phyloP scores from a whole-genome alignment of 2,797 vertebrate species.

The Antrozous pallidus region DNA sequence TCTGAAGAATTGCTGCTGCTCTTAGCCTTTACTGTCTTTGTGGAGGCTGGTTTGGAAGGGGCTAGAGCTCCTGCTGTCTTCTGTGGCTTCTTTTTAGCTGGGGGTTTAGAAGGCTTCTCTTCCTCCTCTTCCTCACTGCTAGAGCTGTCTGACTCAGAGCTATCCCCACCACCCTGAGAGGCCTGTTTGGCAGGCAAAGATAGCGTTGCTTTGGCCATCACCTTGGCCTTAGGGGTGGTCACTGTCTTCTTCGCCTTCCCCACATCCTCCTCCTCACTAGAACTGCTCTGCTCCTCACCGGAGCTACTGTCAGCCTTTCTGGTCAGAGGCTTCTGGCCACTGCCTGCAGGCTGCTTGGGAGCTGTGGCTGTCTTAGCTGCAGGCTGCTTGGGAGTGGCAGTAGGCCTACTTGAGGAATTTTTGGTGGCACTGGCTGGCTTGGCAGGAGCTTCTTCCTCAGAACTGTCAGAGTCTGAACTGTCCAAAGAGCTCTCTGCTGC shows the following conservation, averaged over 20 bases:
- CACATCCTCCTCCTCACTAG: conserved; percentile 82
- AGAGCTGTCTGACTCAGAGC: conserved; percentile 84
- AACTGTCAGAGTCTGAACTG: conserved; percentile 91
- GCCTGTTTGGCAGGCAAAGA: conserved; percentile 69
- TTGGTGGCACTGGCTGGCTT: conserved; percentile 69
- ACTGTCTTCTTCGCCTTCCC: conserved; percentile 65
- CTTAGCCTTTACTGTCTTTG: conserved; percentile 79
- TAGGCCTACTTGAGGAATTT: conserved; percentile 36
- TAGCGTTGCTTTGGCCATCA: conserved; percentile 63
- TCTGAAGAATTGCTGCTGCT: conserved; percentile 83
- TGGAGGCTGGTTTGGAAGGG: conserved; percentile 51
- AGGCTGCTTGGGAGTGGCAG: conserved; percentile 28
- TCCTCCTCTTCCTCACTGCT: conserved; percentile 81
- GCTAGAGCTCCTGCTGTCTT: conserved; percentile 60
- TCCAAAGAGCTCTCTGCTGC: conserved; percentile 85
- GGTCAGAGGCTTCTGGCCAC: conserved; percentile 69
- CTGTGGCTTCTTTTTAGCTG: conserved; percentile 34
- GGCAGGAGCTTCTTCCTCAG: conserved; percentile 85
- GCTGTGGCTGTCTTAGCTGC: conserved; percentile 54
- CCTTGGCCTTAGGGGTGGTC: conserved; percentile 67
- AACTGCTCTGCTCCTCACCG: conserved; percentile 85
- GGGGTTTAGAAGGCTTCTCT: conserved; percentile 41
- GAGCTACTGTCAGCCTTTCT: conserved; percentile 87
- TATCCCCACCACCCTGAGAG: conserved; percentile 61
- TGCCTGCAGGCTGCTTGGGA: conserved; percentile 66